These are phyloP conservation scores for Actinostola sp. DNA, from an alignment of 92 coral and sea anemone genomes.

Conservation along the genomic window DNA sequence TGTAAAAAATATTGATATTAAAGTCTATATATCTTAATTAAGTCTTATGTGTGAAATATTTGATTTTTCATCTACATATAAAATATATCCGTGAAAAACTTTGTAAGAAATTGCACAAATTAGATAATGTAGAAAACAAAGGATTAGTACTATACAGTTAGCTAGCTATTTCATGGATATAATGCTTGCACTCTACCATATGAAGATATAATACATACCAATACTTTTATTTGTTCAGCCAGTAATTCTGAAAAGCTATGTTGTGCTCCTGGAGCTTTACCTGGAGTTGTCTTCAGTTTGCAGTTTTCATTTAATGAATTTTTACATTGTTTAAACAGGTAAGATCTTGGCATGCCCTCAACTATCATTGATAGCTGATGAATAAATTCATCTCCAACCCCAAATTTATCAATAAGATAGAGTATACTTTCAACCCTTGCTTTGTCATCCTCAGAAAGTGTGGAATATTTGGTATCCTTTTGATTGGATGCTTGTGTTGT, in stretches of 20 bases:
- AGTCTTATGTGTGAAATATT: too few relatives aligned
- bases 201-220: slow-evolving; percentile 30
- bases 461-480: too few relatives aligned
- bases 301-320: slow-evolving; percentile 23
- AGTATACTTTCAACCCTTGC: slow-evolving; percentile 51
- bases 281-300: slow-evolving; percentile 47
- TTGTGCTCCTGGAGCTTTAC: slow-evolving; percentile 60
- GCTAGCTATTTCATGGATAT: too few relatives aligned
- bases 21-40: too few relatives aligned
- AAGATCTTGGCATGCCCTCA: slow-evolving; percentile 55
- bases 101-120: too few relatives aligned
- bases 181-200: too few relatives aligned
- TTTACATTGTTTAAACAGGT: slow-evolving; percentile 33
- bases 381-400: slow-evolving; percentile 60
- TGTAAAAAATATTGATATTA: slow-evolving; percentile 14
- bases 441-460: slow-evolving; percentile 45
- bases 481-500: too few relatives aligned
- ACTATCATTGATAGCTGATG: slow-evolving; percentile 58
- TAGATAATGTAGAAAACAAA: too few relatives aligned
- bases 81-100: too few relatives aligned
- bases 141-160: background rate
- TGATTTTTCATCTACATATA: too few relatives aligned
- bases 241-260: slow-evolving; percentile 37
- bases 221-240: slow-evolving; percentile 20
- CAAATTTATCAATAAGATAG: slow-evolving; percentile 57